Evolutionary conservation across 2,888 invertebrate genomes (phyloP), one percentile per base, ranked within the genome.

Genomic region (Amphipoea oculea): DNA sequence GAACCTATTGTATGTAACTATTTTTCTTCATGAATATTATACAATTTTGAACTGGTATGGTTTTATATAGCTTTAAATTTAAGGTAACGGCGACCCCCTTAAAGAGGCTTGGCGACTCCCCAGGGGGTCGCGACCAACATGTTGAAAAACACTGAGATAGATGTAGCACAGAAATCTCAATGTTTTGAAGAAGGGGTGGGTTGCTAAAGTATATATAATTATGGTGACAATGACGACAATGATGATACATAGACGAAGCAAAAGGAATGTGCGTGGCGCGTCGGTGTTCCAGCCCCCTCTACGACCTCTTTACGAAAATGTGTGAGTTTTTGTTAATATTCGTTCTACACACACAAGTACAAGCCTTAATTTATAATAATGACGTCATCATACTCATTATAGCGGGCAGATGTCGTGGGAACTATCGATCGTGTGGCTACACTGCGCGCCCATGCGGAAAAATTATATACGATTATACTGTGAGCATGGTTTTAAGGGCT

Each of bases 351-450:
- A 70, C 76, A 80, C 67, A 79, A 14, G 62, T 76, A 77, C 6
- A 36, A 74, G 45, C 76, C 80, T 87, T 91, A 89, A 90, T 89
- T 36, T 91, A 89, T 83, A 84, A 86, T 89, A 91, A 90, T 92
- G 90, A 90, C 92, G 91, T 91, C 91, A 92, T 87, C 83, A 87
- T 69, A 82, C 86, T 87, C 84, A 88, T 88, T 88, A 88, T 84
- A 85, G 81, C 83, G 87, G 79, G 79, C 87, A 88, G 84, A 85
- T 87, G 86, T 87, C 92, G 93, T 92, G 92, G 91, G 92, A 93
- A 92, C 83, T 93, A 94, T 94, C 91, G 94, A 94, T 90, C 93
- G 91, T 77, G 86, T 88, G 88, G 87, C 90, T 86, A 90, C 90
- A 88, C 86, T 87, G 89, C 89, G 90, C 93, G 90, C 88, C 88